Conservation (phyloP, 2,113 vertebrate genomes). For the Nymphicus hollandicus region DNA sequence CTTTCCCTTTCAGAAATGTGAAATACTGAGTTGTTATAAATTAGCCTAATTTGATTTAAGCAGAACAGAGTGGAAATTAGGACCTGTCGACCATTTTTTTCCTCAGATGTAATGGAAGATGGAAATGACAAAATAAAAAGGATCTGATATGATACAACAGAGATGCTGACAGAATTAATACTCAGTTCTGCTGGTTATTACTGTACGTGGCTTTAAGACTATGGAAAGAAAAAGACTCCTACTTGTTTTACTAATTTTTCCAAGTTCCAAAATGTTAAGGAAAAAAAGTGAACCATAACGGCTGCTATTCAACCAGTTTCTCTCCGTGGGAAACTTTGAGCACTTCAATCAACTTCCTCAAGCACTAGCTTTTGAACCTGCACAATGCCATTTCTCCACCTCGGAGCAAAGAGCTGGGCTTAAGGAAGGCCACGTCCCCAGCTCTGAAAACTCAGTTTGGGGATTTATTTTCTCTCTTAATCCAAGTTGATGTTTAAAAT, state of each 20-base stretch:
- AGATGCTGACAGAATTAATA: background rate
- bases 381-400: background rate
- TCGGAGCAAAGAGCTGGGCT: background rate
- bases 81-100: background rate
- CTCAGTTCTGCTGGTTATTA: background rate
- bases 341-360: background rate
- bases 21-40: background rate
- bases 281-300: background rate
- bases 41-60: background rate
- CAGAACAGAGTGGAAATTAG: background rate
- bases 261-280: background rate
- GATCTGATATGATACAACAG: background rate
- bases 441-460: accelerated
- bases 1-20: background rate
- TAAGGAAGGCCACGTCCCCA: background rate
- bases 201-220: background rate
- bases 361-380: background rate
- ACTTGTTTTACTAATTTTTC: background rate
- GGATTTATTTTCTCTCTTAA: background rate
- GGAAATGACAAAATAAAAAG: background rate
- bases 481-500: background rate
- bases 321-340: background rate
- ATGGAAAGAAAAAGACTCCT: background rate
- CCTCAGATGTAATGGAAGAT: background rate
- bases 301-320: background rate